phyloP scores from a whole-genome alignment of 1,140 invertebrate species.

The Brachionus sp. region DNA sequence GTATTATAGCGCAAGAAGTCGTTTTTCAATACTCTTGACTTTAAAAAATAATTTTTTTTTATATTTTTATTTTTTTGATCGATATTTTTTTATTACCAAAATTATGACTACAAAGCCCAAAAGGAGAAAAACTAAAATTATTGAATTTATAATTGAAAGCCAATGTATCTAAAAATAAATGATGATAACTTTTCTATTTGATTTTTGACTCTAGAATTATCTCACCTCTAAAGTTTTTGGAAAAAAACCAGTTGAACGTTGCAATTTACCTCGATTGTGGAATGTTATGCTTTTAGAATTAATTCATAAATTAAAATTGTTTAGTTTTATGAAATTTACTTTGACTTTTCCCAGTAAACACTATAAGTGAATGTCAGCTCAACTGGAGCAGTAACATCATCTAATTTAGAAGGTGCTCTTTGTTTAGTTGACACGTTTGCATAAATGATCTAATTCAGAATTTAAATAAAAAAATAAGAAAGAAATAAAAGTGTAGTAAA shows the following conservation, averaged over 20 bases:
- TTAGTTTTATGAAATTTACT: conserved; percentile 52
- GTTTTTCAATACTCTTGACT: conserved; percentile 62
- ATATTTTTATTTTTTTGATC: neutral
- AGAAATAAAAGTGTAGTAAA: conserved; percentile 34
- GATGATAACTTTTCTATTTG: neutral
- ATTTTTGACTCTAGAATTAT: no score
- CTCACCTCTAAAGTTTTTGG: conserved; percentile 61
- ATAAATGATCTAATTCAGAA: conserved; percentile 59
- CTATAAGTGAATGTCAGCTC: conserved; percentile 59
- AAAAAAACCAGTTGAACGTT: conserved; percentile 61
- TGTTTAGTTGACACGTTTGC: conserved; percentile 62
- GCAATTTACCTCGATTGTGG: conserved; percentile 56
- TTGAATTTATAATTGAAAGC: conserved; percentile 64
- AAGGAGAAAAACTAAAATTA: conserved; percentile 62
- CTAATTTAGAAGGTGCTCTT: conserved; percentile 56
- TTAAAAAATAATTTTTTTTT: neutral
- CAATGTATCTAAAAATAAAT: conserved; percentile 61
- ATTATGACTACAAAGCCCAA: conserved; percentile 64
- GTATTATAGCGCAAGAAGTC: conserved; percentile 64
- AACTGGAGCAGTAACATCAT: conserved; percentile 53
- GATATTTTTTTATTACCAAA: conserved; percentile 56
- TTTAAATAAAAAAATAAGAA: neutral
- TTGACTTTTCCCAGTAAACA: conserved; percentile 60
- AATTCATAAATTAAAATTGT: neutral
- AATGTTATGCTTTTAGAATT: conserved; percentile 55